phyloP scores from a whole-genome alignment of 2,797 vertebrate genomes.

The Scomberomorus guttatus region DNA sequence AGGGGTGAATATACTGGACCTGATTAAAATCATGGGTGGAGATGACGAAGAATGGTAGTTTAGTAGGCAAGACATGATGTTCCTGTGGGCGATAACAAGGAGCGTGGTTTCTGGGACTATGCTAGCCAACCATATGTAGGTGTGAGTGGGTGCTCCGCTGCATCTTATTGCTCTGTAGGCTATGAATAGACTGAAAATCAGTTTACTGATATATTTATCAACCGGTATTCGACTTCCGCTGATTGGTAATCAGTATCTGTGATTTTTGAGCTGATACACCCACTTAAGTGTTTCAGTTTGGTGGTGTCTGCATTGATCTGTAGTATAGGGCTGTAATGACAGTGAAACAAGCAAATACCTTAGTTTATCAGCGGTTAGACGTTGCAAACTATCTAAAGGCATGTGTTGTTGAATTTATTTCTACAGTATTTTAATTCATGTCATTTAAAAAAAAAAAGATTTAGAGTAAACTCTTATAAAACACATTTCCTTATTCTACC shows the following conservation, averaged over 20 bases:
- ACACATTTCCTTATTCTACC: background rate
- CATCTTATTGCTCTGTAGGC: constrained; percentile 38
- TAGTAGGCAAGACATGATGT: constrained; percentile 30
- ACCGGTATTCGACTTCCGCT: background rate
- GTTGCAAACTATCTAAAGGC: background rate
- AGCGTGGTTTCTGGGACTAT: constrained; percentile 39
- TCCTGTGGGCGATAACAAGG: constrained; percentile 42
- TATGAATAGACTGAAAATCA: constrained; percentile 25
- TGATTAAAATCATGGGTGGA: constrained; percentile 29
- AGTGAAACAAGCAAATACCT: background rate
- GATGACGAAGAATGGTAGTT: constrained; percentile 24
- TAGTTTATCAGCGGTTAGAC: background rate
- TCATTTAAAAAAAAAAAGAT: background rate
- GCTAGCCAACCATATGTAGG: constrained; percentile 49
- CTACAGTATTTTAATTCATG: background rate
- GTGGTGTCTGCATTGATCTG: background rate
- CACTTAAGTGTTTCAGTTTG: background rate
- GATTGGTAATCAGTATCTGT: background rate
- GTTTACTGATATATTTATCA: constrained; percentile 16
- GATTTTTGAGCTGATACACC: constrained; percentile 6
- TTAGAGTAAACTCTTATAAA: background rate
- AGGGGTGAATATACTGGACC: constrained; percentile 14
- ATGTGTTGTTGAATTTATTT: background rate
- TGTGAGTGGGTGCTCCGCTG: constrained; percentile 55
- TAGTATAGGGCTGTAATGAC: background rate